Conservation (phyloP, 2,888 invertebrate species). For the Drosophila formosana region DNA sequence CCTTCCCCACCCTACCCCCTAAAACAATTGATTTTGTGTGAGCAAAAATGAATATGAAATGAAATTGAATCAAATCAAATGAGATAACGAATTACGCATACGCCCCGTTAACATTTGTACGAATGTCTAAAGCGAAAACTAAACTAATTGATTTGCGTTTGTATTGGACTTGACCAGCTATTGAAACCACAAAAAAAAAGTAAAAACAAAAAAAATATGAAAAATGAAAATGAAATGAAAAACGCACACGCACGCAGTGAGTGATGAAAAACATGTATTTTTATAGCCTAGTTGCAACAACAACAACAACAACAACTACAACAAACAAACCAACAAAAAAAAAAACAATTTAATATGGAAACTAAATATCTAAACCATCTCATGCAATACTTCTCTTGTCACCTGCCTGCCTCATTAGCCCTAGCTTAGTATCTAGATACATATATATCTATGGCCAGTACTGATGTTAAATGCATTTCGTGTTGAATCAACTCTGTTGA, state of each 20-base stretch:
- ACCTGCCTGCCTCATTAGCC: slow-evolving; percentile 53
- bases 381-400: slow-evolving; percentile 53
- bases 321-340: slow-evolving; percentile 30
- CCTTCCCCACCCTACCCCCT: background rate
- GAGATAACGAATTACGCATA: slow-evolving; percentile 52
- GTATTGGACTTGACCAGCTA: slow-evolving; percentile 84
- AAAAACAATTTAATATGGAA: slow-evolving; percentile 39
- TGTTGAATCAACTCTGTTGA: background rate
- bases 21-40: slow-evolving; percentile 47
- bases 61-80: slow-evolving; percentile 11
- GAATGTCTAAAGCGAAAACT: slow-evolving; percentile 40
- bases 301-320: slow-evolving; percentile 26
- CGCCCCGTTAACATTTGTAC: slow-evolving; percentile 42
- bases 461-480: slow-evolving; percentile 37
- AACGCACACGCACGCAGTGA: slow-evolving; percentile 86
- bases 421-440: slow-evolving; percentile 29
- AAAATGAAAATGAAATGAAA: slow-evolving; percentile 29
- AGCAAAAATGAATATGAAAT: slow-evolving; percentile 27
- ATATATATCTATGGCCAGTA: slow-evolving; percentile 15
- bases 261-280: slow-evolving; percentile 66
- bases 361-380: slow-evolving; percentile 33
- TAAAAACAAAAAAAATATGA: slow-evolving; percentile 4
- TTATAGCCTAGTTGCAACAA: slow-evolving; percentile 37
- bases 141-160: slow-evolving; percentile 76
- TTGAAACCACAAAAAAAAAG: slow-evolving; percentile 42